Evolutionary conservation across 2,888 invertebrate genomes (phyloP), one percentile per base, ranked within the genome.

Genomic region (Hylaea fasciaria): DNA sequence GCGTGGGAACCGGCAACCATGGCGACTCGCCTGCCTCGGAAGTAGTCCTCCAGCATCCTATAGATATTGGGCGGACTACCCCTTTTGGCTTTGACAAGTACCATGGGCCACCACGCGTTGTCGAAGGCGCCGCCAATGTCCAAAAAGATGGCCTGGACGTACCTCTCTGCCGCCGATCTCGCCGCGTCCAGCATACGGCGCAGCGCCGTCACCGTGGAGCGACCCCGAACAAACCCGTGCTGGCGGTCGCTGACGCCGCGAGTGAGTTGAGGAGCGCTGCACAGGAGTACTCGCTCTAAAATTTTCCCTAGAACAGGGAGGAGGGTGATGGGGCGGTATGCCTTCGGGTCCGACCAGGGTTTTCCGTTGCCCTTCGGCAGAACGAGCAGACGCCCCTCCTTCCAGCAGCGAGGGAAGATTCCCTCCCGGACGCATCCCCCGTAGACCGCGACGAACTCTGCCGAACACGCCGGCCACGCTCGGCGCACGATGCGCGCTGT

Each of bases 221-320:
- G 49, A 0, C 75, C 75, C 0, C 46, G 56, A 29, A 67, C 62
- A 14, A 82, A 82, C 0, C 81, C 80, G 39, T 76, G 75, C 66
- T 83, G 80, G 22, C 40, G 11, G 0, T 37, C 14, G 0, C 74
- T 74, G 0, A 73, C 48, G 0, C 58, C 45, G 0, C 57, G 4
- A 2, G 14, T 0, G 43, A 62, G 0, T 2, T 11, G 7, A 8
- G 10, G 35, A 11, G 11, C 35, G 10, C 35, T n/a, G n/a, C n/a
- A n/a, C n/a, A n/a, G n/a, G n/a, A n/a, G n/a, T n/a, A n/a, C n/a
- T n/a, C n/a, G n/a, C 35, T 35, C 35, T 11, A 35, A 11, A 0
- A 80, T 17, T 14, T 82, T 81, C 0, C 77, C 77, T 4, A 81
- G 39, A 0, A 76, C 60, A 0, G 77, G 59, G 0, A 80, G 70